Evolutionary conservation across 1,140 invertebrate species (phyloP).

Genomic region (Lordiphosa collinella): DNA sequence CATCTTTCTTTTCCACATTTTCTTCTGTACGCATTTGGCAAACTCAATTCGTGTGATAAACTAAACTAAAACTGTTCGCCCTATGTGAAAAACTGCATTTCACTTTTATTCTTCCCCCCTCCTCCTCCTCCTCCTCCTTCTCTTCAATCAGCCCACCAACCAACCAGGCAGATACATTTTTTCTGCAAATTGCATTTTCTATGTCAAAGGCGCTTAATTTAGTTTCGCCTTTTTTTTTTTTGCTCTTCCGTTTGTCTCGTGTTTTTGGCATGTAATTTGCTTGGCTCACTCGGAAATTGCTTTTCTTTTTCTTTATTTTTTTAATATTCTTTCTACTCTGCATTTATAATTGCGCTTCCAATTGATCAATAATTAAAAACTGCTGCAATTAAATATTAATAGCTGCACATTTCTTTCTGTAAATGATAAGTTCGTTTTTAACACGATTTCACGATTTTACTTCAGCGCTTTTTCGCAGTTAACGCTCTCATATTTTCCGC

Average conservation of each 20-base stretch:
- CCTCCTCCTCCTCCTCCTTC: background rate
- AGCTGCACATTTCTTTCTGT: slow-evolving; percentile 24
- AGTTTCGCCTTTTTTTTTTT: slow-evolving; percentile 31
- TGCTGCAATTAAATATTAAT: slow-evolving; percentile 73
- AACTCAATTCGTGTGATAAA: slow-evolving; percentile 72
- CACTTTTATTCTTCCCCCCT: no score
- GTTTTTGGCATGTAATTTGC: slow-evolving; percentile 72
- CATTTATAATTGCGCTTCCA: slow-evolving; percentile 36
- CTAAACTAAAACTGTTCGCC: slow-evolving; percentile 68
- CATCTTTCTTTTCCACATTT: slow-evolving; percentile 28
- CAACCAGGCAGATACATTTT: slow-evolving; percentile 34
- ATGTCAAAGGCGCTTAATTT: slow-evolving; percentile 75
- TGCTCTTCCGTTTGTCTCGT: slow-evolving; percentile 41
- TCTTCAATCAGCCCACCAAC: background rate
- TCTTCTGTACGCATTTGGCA: slow-evolving; percentile 53
- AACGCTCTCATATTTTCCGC: slow-evolving; percentile 29
- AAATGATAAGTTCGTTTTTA: slow-evolving; percentile 73
- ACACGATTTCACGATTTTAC: slow-evolving; percentile 60
- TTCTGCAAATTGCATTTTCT: slow-evolving; percentile 63
- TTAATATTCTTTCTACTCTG: slow-evolving; percentile 4
- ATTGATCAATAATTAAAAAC: slow-evolving; percentile 65
- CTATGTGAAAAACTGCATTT: no score
- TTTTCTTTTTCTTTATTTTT: slow-evolving; percentile 28
- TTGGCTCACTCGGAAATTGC: slow-evolving; percentile 61
- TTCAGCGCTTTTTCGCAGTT: slow-evolving; percentile 38